Evolutionary conservation across 2,888 invertebrate species (phyloP), one percentile per base, ranked within the genome.

Genomic region (Acrocyrtus sp.): DNA sequence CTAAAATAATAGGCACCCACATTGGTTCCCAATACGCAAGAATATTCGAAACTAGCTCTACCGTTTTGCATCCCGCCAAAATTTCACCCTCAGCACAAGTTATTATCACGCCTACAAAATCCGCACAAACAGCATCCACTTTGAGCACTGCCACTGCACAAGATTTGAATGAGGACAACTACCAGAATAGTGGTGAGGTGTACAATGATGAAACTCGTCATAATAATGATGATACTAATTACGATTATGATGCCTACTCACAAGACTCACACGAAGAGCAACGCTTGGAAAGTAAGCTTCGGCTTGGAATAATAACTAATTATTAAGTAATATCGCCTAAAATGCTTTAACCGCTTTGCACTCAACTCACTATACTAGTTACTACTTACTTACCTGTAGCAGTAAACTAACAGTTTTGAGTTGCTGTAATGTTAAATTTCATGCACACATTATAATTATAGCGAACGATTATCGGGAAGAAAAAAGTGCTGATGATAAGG

Each of bases 21-120:
- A 92, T 94, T 82, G 91, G 92, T 56, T 93, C 93, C 43, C 94
- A 94, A 85, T 94, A 95, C 84, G 94, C 94, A 2, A 94, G 95
- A 85, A 91, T 92, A 10, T 85, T 94, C 29, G 93, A 93, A 82
- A 93, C 93, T 82, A 91, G 92, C 45, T 92, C 94, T 0, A 90
- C 90, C 82, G 85, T 84, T 22, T 29, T 80, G 15, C n/a, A n/a
- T n/a, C 75, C 78, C 12, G 63, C 41, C 3, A n/a, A n/a, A n/a
- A n/a, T n/a, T n/a, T 53, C 54, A 3, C 2, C 68, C 17, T 17
- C 61, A 34, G 61, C 69, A 15, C 53, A 22, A 39, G 56, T 57
- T 24, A 61, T 70, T 19, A 58, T 70, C 19, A 70, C 70, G 19
- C 70, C 70, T 43, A 41, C 63, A 19, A 70, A 70, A 43, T 43